These are phyloP conservation scores for Megastigmus dorsalis DNA, from an alignment of 2,888 invertebrate genomes.

Conservation along the genomic window DNA sequence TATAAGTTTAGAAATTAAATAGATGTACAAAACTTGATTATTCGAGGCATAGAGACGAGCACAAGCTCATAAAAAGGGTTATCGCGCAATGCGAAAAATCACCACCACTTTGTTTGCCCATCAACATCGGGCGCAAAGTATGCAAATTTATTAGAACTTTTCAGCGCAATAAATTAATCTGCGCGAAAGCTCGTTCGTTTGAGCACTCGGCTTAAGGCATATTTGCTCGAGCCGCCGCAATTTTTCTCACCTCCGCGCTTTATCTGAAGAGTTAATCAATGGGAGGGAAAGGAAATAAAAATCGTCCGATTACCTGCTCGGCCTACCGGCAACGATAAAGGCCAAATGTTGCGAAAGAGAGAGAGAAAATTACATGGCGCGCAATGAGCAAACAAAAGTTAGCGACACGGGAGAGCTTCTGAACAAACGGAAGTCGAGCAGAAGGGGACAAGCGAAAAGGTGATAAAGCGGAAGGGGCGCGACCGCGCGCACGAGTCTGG, in stretches of 20 bases:
- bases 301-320: background rate
- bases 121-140: too few relatives aligned
- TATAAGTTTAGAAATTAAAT: too few relatives aligned
- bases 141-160: constrained; percentile 18
- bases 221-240: constrained; percentile 8
- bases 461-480: constrained; percentile 39
- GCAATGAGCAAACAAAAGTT: constrained; percentile 9
- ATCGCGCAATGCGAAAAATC: too few relatives aligned
- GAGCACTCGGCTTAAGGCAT: background rate
- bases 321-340: background rate
- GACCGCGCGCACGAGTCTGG: background rate
- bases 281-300: too few relatives aligned
- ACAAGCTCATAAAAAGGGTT: too few relatives aligned
- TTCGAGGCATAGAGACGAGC: too few relatives aligned
- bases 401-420: too few relatives aligned
- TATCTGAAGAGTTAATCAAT: constrained; percentile 13
- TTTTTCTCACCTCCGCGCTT: constrained; percentile 11
- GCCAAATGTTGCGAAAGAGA: background rate
- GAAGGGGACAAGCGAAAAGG: background rate
- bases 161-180: constrained; percentile 22
- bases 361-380: background rate
- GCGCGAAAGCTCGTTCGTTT: background rate
- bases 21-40: too few relatives aligned
- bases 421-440: background rate
- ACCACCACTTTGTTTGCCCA: too few relatives aligned